Evolutionary conservation across 2,113 vertebrate genomes (phyloP), one percentile per base, ranked within the genome.

Genomic region (Neomonachus schauinslandi): DNA sequence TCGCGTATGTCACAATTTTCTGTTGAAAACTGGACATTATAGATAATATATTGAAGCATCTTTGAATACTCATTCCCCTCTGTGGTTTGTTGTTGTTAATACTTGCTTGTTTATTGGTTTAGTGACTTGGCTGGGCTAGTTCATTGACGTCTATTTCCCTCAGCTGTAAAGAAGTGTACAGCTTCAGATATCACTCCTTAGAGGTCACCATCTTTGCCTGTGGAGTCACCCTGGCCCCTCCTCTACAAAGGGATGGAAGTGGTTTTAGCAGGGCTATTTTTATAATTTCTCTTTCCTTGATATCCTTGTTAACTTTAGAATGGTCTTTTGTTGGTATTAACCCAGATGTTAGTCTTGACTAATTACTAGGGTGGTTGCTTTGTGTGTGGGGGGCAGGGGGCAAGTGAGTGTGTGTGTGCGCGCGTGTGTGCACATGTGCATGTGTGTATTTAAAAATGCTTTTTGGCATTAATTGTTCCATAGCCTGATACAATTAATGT

Each of bases 91-190:
- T 67, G 8, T 67, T 61, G 28, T 85, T 80, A 85, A 74, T 92
- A n/a, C 74, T 79, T 96, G 28, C 26, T 96, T 84, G 14, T 65
- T 79, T 79, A 81, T 67, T 74, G 89, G 71, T 80, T 84, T 90
- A 76, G 39, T 95, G 57, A 86, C 53, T 94, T 92, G 59, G 21
- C 22, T 94, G 46, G 31, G 53, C 46, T 96, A 42, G 24, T 61
- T 95, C 59, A 82, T 15, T 81, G 11, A 74, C 57, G 7, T 46
- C 84, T 93, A 1, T 74, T 81, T 92, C 59, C 57, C 9, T 1
- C 24, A 61, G 22, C 51, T 49, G 5, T 81, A 74, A 39, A 57
- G n/a, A 57, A 80, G 31, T 79, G 39, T 28, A 49, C 22, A 72
- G 15, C 57, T 39, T 86, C 87, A 81, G 31, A 46, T 71, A 51